Conservation (phyloP, 2,113 vertebrate species). For the Chauna torquata region DNA sequence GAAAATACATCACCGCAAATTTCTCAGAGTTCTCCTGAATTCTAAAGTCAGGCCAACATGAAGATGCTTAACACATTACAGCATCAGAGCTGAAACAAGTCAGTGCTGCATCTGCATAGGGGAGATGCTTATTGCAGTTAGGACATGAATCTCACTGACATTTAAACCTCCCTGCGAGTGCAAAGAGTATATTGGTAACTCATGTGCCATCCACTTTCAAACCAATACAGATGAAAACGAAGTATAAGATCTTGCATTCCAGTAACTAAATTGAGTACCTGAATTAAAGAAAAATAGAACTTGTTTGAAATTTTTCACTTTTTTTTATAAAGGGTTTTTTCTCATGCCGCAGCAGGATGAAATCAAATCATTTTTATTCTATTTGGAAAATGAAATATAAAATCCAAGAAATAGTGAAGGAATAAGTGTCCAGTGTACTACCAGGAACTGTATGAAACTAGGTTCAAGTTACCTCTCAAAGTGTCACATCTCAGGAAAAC, state of each 20-base stretch:
- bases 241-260: accelerated
- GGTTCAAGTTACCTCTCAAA: background rate
- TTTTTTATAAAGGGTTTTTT: background rate
- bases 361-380: background rate
- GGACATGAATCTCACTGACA: background rate
- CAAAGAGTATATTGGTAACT: accelerated
- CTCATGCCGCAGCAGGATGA: background rate
- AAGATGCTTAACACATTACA: slow-evolving; percentile 36
- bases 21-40: background rate
- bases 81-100: background rate
- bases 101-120: background rate
- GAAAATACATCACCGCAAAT: slow-evolving; percentile 22
- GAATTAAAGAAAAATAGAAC: too few species aligned
- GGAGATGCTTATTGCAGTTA: background rate
- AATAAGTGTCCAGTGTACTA: background rate
- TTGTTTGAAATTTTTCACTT: too few species aligned
- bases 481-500: background rate
- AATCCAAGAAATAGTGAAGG: background rate
- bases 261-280: background rate
- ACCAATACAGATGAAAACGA: background rate
- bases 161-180: background rate
- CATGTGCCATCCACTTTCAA: background rate
- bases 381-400: background rate
- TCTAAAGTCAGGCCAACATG: background rate
- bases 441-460: background rate